Percentiles rank a stretch among this genome's conserved stretches.
Evolutionary conservation across 2,113 vertebrate genomes (phyloP).

Genomic region (Grallaria varia): DNA sequence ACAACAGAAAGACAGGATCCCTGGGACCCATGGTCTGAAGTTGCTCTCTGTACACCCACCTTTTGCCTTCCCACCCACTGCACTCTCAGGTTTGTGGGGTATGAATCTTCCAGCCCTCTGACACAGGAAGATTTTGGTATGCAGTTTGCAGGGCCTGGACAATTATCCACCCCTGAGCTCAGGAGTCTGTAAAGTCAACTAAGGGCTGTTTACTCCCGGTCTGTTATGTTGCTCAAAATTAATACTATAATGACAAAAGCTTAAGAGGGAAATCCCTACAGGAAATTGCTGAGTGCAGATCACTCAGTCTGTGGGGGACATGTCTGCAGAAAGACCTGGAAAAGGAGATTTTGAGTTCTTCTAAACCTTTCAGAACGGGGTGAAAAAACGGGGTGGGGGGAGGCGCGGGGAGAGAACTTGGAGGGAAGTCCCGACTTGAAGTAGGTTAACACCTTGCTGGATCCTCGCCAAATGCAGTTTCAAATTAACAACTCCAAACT

Average conservation of each 20-base stretch:
- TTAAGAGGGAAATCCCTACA: not conserved
- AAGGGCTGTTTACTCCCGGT: not conserved
- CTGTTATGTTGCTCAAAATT: not conserved
- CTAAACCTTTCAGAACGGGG: not conserved
- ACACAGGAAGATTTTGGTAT: not conserved
- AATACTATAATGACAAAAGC: not conserved
- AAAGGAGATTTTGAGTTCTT: not conserved
- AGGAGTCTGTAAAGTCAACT: not conserved
- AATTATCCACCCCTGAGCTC: not conserved
- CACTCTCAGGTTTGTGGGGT: not conserved
- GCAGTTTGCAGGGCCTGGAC: not conserved
- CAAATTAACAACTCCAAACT: constrained; percentile 1
- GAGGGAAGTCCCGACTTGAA: not conserved
- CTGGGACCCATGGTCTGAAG: not conserved
- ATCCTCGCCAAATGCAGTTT: not conserved
- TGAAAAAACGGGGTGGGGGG: not conserved
- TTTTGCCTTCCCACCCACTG: not conserved
- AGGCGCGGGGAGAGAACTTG: no score
- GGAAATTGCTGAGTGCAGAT: not conserved
- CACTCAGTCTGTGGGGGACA: not conserved
- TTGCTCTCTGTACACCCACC: not conserved
- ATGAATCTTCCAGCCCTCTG: not conserved
- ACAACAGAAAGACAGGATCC: not conserved
- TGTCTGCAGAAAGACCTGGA: not conserved
- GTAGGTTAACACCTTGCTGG: constrained; percentile 39